Percentiles rank a stretch among this genome's conserved stretches.
Conservation (phyloP, 2,113 vertebrate genomes). For the Trogon surrucura region DNA sequence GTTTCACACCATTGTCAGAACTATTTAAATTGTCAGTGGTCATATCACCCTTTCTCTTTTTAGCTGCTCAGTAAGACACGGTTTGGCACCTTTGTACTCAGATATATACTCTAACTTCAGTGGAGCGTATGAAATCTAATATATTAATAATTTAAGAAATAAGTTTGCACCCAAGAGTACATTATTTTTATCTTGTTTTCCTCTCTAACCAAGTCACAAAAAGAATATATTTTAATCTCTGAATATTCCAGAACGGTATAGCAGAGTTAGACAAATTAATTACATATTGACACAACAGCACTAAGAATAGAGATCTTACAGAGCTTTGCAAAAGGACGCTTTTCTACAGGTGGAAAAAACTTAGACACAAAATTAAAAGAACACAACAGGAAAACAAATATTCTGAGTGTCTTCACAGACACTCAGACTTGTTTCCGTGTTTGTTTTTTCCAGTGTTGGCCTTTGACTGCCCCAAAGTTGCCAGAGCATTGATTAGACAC, state of each 20-base stretch:
- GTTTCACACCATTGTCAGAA: neutral
- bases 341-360: constrained; percentile 57
- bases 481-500: neutral
- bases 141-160: constrained; percentile 39
- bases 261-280: constrained; percentile 42
- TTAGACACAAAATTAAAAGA: constrained; percentile 33
- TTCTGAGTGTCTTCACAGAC: neutral
- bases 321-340: constrained; percentile 15
- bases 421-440: neutral
- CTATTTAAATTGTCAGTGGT: constrained; percentile 32
- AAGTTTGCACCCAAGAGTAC: constrained; percentile 31
- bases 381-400: neutral
- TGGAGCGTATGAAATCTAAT: neutral
- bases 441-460: neutral
- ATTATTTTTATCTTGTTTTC: constrained; percentile 65
- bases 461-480: constrained; percentile 16
- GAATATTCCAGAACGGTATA: neutral
- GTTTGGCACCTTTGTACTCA: constrained; percentile 23
- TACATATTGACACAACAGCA: constrained; percentile 5
- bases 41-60: constrained; percentile 7
- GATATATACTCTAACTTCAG: constrained; percentile 20
- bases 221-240: constrained; percentile 14
- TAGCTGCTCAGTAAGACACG: neutral
- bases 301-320: constrained; percentile 36
- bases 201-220: constrained; percentile 38